A percentile compares a stretch with the other conserved stretches of the same genome.
phyloP scores from a whole-genome alignment of 2,113 vertebrate species.

The Pluvialis apricaria region DNA sequence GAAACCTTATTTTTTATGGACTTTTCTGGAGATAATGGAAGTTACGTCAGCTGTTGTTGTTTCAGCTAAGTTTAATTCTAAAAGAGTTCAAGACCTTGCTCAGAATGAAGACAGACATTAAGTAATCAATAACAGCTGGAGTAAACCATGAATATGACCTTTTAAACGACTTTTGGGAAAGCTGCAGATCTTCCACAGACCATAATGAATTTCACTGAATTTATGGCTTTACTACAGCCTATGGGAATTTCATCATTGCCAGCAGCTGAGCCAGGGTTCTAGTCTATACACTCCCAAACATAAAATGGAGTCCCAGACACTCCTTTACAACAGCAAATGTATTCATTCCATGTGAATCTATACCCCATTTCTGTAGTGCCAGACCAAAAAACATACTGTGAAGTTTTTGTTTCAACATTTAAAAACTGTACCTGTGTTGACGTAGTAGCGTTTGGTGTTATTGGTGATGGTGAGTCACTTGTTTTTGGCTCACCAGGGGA shows the following conservation, averaged over 20 bases:
- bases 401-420: neutral
- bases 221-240: neutral
- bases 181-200: neutral
- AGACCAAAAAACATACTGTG: neutral
- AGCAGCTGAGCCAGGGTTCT: neutral
- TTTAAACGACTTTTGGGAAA: conserved; percentile 9
- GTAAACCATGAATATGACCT: neutral
- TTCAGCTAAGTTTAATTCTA: neutral
- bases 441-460: conserved; percentile 60
- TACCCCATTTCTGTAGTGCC: neutral
- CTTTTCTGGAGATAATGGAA: neutral
- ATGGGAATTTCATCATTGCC: neutral
- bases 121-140: conserved; percentile 21
- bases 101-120: conserved; percentile 1
- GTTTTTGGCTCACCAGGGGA: conserved; percentile 85
- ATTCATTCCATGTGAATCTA: neutral
- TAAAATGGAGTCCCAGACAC: neutral
- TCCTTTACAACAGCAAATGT: neutral
- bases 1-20: neutral
- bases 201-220: neutral
- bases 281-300: neutral
- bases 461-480: conserved; percentile 79
- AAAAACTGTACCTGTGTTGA: conserved; percentile 69
- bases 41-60: neutral
- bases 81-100: conserved; percentile 17